A percentile compares a stretch with the other conserved stretches of the same genome.
These are phyloP conservation scores for Smutsia gigantea DNA, from an alignment of 2,797 vertebrate genomes.

Conservation along the genomic window DNA sequence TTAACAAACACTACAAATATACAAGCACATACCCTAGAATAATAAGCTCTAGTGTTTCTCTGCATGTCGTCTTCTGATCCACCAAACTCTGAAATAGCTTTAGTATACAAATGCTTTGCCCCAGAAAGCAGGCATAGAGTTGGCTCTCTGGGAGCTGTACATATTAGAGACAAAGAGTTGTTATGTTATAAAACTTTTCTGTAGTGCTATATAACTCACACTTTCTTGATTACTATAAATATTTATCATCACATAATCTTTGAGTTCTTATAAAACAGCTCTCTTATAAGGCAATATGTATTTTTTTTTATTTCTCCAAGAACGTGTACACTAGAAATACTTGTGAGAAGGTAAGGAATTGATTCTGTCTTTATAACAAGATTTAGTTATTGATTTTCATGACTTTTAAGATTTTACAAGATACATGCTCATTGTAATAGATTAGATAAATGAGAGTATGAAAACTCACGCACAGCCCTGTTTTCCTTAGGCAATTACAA, in stretches of 20 bases:
- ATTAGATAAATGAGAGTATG: background rate
- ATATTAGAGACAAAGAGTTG: background rate
- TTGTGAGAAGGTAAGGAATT: background rate
- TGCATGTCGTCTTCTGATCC: background rate
- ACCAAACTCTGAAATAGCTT: background rate
- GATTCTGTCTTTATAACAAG: background rate
- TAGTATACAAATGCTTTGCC: background rate
- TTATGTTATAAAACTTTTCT: background rate
- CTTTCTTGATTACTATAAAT: background rate
- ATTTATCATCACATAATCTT: background rate
- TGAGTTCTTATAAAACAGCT: background rate
- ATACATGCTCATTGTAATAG: background rate
- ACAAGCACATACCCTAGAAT: background rate
- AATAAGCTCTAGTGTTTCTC: background rate
- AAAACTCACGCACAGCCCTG: background rate
- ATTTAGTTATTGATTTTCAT: background rate
- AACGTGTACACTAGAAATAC: background rate
- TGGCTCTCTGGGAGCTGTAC: background rate
- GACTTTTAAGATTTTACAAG: background rate
- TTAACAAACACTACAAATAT: background rate
- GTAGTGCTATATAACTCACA: background rate
- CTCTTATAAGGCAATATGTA: background rate
- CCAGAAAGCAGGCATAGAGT: background rate
- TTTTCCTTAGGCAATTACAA: background rate
- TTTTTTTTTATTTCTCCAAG: background rate